These are phyloP conservation scores for Aphaenogaster ashmeadi DNA, from an alignment of 1,140 invertebrate genomes.

Conservation along the genomic window DNA sequence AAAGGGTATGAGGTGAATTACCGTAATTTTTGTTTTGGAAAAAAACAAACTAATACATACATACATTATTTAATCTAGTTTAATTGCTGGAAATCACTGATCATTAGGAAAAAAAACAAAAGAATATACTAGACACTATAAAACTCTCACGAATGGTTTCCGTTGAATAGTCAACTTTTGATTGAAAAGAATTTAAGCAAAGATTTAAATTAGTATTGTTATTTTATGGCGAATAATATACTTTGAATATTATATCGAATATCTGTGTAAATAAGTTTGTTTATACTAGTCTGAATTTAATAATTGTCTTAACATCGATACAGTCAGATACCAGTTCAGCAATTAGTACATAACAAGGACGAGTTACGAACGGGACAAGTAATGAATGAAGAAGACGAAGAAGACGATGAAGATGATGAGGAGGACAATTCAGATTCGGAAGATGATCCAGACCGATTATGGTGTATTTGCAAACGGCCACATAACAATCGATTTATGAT, in stretches of 20 bases:
- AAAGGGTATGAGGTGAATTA: too few relatives aligned
- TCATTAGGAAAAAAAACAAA: too few relatives aligned
- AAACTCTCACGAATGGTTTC: too few relatives aligned
- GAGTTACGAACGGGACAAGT: slow-evolving; percentile 37
- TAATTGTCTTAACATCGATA: slow-evolving; percentile 24
- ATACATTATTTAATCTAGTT: too few relatives aligned
- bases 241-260: not conserved
- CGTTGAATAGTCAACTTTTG: too few relatives aligned
- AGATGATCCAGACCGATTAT: slow-evolving; percentile 97
- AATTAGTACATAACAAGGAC: slow-evolving; percentile 42
- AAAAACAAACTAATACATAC: too few relatives aligned
- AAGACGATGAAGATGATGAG: slow-evolving; percentile 86
- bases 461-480: slow-evolving; percentile 98
- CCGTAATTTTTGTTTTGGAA: too few relatives aligned
- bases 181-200: too few relatives aligned
- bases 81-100: too few relatives aligned
- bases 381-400: slow-evolving; percentile 77
- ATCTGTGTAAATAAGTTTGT: not conserved
- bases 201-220: not conserved
- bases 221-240: not conserved
- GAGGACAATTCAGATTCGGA: slow-evolving; percentile 91
- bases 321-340: slow-evolving; percentile 50
- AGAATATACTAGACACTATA: too few relatives aligned
- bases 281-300: not conserved
- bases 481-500: slow-evolving; percentile 99